A percentile compares a stretch with the other conserved stretches of the same genome.
Evolutionary conservation across 2,888 invertebrate species (phyloP).

Genomic region (Diadromus collaris): DNA sequence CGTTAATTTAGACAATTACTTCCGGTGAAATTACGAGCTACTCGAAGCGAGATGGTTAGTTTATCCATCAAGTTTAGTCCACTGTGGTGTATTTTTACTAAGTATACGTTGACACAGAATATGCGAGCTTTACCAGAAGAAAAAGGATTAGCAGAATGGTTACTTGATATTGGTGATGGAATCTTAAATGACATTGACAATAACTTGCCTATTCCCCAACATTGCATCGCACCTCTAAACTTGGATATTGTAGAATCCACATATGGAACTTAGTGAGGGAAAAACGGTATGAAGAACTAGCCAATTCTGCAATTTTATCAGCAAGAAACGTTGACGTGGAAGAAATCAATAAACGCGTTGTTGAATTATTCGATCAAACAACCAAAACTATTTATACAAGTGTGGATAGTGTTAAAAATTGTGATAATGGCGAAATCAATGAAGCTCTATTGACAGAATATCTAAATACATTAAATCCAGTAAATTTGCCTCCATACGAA

Average conservation of each 20-base stretch:
- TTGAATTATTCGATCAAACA: slow-evolving; percentile 6
- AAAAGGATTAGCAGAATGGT: neutral
- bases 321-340: slow-evolving; percentile 4
- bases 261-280: neutral
- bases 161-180: neutral
- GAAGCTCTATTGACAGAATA: slow-evolving; percentile 22
- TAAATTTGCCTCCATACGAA: slow-evolving; percentile 49
- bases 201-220: neutral
- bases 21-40: slow-evolving; percentile 1
- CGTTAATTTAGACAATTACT: neutral
- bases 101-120: slow-evolving; percentile 1
- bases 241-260: neutral
- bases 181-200: neutral
- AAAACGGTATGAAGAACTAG: slow-evolving; percentile 11
- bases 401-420: slow-evolving; percentile 14
- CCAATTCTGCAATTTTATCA: slow-evolving; percentile 4
- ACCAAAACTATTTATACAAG: slow-evolving; percentile 18
- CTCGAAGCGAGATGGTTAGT: neutral
- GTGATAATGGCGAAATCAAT: slow-evolving; percentile 16
- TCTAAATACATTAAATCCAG: slow-evolving; percentile 24
- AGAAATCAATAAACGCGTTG: slow-evolving; percentile 3
- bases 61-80: slow-evolving; percentile 6
- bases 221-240: neutral
- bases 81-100: neutral
- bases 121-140: neutral